phyloP scores from a whole-genome alignment of 2,888 invertebrate genomes.

The Ectropis crepuscularia region DNA sequence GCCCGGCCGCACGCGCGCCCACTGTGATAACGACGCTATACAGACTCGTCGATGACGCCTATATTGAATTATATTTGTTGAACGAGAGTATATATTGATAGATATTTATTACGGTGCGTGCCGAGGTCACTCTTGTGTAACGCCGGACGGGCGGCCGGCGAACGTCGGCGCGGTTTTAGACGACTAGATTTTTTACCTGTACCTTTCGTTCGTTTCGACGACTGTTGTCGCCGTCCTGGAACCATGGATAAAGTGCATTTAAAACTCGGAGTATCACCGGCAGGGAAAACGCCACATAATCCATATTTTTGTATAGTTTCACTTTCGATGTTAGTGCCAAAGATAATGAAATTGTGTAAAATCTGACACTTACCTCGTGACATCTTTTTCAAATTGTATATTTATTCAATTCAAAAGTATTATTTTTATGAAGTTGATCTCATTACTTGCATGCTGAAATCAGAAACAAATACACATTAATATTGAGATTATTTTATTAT shows the following conservation, averaged over 20 bases:
- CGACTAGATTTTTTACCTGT: constrained; percentile 54
- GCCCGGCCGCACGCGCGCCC: constrained; percentile 53
- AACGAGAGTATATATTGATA: constrained; percentile 79
- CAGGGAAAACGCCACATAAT: constrained; percentile 66
- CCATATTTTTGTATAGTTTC: constrained; percentile 47
- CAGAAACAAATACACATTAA: constrained; percentile 5
- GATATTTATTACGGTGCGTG: constrained; percentile 75
- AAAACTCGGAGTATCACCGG: constrained; percentile 64
- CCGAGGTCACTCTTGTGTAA: constrained; percentile 68
- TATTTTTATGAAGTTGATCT: constrained; percentile 23
- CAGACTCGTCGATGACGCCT: constrained; percentile 64
- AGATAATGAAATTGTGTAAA: constrained; percentile 46
- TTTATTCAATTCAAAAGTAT: constrained; percentile 22
- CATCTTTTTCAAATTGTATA: constrained; percentile 13
- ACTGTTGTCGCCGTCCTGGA: constrained; percentile 60
- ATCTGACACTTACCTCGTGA: constrained; percentile 29
- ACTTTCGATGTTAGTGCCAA: constrained; percentile 60
- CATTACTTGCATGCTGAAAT: constrained; percentile 8
- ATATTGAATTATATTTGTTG: constrained; percentile 79
- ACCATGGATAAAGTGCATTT: constrained; percentile 69
- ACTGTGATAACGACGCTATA: constrained; percentile 63
- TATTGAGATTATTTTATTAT: constrained; percentile 2
- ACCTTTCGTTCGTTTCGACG: constrained; percentile 59
- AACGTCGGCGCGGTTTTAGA: constrained; percentile 34
- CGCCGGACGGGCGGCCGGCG: constrained; percentile 4